phyloP scores from a whole-genome alignment of 2,113 vertebrate genomes.

The Neogobius melanostomus region DNA sequence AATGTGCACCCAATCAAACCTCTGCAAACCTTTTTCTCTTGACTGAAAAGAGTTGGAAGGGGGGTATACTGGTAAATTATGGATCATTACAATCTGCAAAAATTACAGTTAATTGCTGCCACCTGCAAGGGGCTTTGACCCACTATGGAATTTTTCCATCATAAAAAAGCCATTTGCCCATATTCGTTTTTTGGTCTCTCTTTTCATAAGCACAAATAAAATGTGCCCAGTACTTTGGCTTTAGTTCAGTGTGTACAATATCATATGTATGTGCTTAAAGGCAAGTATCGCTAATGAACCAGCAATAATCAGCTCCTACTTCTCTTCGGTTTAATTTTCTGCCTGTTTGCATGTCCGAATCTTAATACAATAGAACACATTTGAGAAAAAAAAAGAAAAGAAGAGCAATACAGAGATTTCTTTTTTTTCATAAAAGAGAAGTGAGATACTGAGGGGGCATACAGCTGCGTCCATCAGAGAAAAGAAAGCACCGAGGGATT shows the following conservation, averaged over 20 bases:
- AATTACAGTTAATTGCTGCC: conserved; percentile 85
- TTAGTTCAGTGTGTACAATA: conserved; percentile 46
- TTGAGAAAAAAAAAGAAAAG: conserved; percentile 27
- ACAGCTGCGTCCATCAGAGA: conserved; percentile 35
- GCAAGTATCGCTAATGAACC: conserved; percentile 54
- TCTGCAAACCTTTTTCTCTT: conserved; percentile 69
- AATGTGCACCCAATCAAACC: conserved; percentile 78
- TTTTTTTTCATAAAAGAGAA: conserved; percentile 52
- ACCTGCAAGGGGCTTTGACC: conserved; percentile 83
- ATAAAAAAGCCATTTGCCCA: conserved; percentile 77
- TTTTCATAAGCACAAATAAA: conserved; percentile 65
- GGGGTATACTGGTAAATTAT: conserved; percentile 77
- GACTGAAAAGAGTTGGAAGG: conserved; percentile 72
- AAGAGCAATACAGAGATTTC: conserved; percentile 31
- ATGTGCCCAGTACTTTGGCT: conserved; percentile 62
- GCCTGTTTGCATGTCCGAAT: conserved; percentile 31
- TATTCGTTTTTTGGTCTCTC: conserved; percentile 51
- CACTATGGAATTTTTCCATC: conserved; percentile 81
- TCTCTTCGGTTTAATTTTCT: conserved; percentile 59
- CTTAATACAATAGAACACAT: conserved; percentile 32
- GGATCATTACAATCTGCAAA: conserved; percentile 82
- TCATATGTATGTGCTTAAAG: conserved; percentile 61
- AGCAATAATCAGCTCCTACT: conserved; percentile 55
- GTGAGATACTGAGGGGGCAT: conserved; percentile 21
- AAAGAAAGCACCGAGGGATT: conserved; percentile 42